Percentiles rank a stretch among this genome's conserved stretches.
Conservation (phyloP, 2,113 vertebrate genomes). For the Diadophis punctatus region DNA sequence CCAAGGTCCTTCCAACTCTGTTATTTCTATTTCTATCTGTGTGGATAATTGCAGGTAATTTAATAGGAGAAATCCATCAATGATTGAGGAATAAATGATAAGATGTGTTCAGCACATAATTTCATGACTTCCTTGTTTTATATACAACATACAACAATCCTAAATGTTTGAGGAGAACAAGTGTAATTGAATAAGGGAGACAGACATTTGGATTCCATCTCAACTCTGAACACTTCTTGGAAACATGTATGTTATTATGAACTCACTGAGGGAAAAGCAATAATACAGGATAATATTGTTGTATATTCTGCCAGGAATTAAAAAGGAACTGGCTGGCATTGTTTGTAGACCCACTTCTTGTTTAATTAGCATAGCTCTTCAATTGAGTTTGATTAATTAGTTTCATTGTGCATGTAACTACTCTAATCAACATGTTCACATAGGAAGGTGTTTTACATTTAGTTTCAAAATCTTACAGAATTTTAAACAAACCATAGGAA, state of each 20-base stretch:
- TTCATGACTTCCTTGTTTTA: background rate
- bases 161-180: background rate
- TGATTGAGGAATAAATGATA: background rate
- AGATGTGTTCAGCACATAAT: background rate
- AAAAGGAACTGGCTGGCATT: background rate
- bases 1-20: too few relatives aligned
- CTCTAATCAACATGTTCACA: background rate
- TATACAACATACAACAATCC: background rate
- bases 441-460: background rate
- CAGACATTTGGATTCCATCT: background rate
- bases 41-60: background rate
- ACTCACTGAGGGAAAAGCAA: background rate
- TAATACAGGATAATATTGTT: background rate
- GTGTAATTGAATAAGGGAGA: background rate
- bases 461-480: background rate
- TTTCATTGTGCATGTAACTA: background rate
- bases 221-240: background rate
- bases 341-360: background rate
- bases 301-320: background rate
- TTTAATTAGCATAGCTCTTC: background rate
- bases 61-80: background rate
- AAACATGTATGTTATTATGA: too few relatives aligned
- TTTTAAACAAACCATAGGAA: background rate
- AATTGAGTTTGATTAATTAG: conserved; percentile 4
- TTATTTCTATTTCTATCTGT: background rate